Evolutionary conservation across 2,888 invertebrate genomes (phyloP).

Genomic region (Nomada ruficornis): DNA sequence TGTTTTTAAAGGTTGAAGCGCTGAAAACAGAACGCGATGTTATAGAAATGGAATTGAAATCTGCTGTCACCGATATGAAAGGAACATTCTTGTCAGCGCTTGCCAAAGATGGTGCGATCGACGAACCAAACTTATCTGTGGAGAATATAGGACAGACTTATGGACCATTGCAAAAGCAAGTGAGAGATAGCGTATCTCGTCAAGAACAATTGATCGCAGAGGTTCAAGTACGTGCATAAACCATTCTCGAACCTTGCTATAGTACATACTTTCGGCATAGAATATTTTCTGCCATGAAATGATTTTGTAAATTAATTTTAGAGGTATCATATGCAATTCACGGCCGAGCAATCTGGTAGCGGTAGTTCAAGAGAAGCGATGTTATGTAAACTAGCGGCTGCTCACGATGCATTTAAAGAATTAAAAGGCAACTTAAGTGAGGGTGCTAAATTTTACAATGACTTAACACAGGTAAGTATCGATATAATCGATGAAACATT

Average conservation of each 20-base stretch:
- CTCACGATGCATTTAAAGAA: conserved; percentile 96
- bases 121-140: conserved; percentile 90
- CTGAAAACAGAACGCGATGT: conserved; percentile 95
- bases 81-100: conserved; percentile 91
- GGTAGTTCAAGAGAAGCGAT: conserved; percentile 90
- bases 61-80: conserved; percentile 92
- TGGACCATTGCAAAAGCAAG: conserved; percentile 91
- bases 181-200: conserved; percentile 89
- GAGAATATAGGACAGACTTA: conserved; percentile 90
- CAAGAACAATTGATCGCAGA: conserved; percentile 89
- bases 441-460: conserved; percentile 98
- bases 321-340: conserved; percentile 85
- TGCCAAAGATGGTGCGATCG: conserved; percentile 91
- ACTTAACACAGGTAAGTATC: conserved; percentile 90
- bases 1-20: conserved; percentile 88
- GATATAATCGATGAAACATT: background rate
- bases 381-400: conserved; percentile 94
- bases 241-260: background rate
- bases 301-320: conserved; percentile 60
- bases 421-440: conserved; percentile 96
- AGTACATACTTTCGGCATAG: background rate
- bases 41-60: conserved; percentile 94
- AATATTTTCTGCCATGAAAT: background rate
- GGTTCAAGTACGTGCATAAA: conserved; percentile 86
- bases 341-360: conserved; percentile 83